Evolutionary conservation across 2,113 vertebrate species (phyloP), one percentile per base, ranked within the genome.

Genomic region (Typhlomys cinereus): DNA sequence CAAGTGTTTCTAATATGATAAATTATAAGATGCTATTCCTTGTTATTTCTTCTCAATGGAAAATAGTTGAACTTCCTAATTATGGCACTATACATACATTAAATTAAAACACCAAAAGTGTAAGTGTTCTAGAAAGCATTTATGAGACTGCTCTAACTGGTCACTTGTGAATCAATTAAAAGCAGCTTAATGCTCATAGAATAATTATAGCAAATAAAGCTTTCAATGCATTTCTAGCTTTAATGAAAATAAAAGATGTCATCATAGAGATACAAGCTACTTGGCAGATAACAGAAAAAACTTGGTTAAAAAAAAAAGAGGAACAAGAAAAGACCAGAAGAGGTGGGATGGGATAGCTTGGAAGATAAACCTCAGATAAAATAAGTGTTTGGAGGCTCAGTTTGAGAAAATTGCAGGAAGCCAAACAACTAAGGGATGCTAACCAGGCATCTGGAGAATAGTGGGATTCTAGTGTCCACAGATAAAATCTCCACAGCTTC

Each of bases 81-180:
- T 39, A 92, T 85, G 54, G 10, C 5, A 71, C 36, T 86, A 1
- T 71, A 69, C 54, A 57, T 62, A 71, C 3, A 20, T 83, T 62
- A 88, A 39, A 90, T 73, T 90, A 84, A 95, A 92, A 87, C 89
- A 34, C 71, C 93, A 8, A 62, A 44, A 64, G 14, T 36, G 0
- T 73, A 76, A 94, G 61, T 73, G 15, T 85, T 84, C 52, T 84
- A 44, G 70, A 82, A 93, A 88, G 84, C 34, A 76, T 89, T 86
- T 78, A 86, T 85, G 61, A 54, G 44, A 90, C 34, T 92, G 5
- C 85, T 92, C 70, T 94, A 80, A 92, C 88, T 90, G 67, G 48
- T 34, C 84, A 92, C 70, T 89, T 84, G 79, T 85, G 27, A 61
- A 71, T 80, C 89, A 94, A 73, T 94, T 96, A 94, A 93, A 90